Conservation (phyloP, 2,113 vertebrate species). For the Chloropsis cyanopogon region DNA sequence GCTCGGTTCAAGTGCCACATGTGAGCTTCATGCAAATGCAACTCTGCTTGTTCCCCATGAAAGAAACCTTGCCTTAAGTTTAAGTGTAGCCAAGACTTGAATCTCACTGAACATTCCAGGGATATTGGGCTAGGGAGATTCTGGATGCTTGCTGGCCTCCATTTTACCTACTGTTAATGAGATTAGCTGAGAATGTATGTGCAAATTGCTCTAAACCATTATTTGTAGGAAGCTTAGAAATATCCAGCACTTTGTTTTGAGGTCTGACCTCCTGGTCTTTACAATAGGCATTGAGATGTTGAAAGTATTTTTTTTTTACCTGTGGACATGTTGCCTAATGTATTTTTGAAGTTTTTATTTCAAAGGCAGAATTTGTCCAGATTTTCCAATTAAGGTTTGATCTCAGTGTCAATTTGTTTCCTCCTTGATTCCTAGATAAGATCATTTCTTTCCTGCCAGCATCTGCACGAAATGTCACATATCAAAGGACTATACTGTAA, state of each 20-base stretch:
- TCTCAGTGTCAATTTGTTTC: constrained; percentile 20
- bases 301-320: neutral
- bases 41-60: neutral
- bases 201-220: neutral
- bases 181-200: neutral
- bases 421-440: constrained; percentile 34
- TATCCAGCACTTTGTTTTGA: neutral
- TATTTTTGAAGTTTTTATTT: neutral
- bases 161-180: neutral
- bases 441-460: constrained; percentile 5
- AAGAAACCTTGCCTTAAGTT: neutral
- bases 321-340: neutral
- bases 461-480: neutral
- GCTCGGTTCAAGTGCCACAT: neutral
- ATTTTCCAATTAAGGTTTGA: constrained; percentile 12
- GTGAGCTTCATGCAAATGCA: neutral
- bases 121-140: neutral
- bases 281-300: neutral
- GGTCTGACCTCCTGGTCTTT: neutral
- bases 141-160: neutral
- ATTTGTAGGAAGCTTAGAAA: neutral
- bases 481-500: neutral
- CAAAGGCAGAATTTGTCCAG: constrained; percentile 2
- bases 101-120: neutral
- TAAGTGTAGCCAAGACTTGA: neutral